Conservation (phyloP, 2,888 invertebrate species). For the Serripes groenlandicus region DNA sequence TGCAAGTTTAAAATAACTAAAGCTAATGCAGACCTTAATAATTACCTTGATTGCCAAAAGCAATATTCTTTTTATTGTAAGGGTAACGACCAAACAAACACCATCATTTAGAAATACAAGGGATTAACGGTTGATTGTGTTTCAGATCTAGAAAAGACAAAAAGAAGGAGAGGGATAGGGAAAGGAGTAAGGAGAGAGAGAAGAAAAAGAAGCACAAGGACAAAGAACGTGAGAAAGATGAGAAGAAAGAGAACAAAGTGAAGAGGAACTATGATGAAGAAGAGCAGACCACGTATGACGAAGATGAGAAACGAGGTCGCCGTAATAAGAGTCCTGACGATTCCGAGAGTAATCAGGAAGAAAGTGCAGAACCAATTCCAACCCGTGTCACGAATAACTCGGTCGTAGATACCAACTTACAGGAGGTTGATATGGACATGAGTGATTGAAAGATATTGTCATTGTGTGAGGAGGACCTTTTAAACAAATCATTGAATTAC, state of each 20-base stretch:
- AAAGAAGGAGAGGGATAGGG: conserved; percentile 67
- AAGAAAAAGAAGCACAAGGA: conserved; percentile 70
- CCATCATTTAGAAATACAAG: too few species aligned
- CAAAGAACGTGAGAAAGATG: conserved; percentile 65
- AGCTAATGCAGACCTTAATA: too few species aligned
- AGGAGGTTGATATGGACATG: conserved; percentile 82
- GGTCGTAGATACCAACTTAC: conserved; percentile 70
- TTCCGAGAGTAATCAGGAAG: conserved; percentile 3
- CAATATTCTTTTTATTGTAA: too few species aligned
- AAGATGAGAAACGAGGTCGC: conserved; percentile 61
- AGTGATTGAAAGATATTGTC: conserved; percentile 71
- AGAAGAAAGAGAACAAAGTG: conserved; percentile 61
- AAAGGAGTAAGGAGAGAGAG: conserved; percentile 65
- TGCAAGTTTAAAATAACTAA: too few species aligned
- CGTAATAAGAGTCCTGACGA: conserved; percentile 26
- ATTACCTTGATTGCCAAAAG: too few species aligned
- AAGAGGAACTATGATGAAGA: conserved; percentile 80
- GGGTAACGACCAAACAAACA: too few species aligned
- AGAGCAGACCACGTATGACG: conserved; percentile 75
- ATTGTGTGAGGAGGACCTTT: not conserved
- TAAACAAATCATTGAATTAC: too few species aligned
- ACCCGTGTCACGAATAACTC: conserved; percentile 42
- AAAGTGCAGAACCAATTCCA: conserved; percentile 57
- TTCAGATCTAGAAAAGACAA: conserved; percentile 45
- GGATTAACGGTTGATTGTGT: too few species aligned